Base-by-base conservation (phyloP, 2,797 vertebrate species). In the Allobates femoralis region DNA sequence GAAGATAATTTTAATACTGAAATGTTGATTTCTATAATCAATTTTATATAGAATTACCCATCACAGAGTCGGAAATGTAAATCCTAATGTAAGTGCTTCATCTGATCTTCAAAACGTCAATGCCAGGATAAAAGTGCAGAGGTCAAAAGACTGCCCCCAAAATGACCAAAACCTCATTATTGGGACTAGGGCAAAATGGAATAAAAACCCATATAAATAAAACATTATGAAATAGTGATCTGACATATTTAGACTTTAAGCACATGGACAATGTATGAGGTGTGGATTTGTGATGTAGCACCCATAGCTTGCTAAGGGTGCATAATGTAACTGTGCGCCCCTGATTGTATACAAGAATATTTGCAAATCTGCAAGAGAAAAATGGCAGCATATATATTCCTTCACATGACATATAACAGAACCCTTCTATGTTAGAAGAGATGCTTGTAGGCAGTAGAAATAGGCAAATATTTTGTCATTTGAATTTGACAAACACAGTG, bases 1-100 rank as follows among this genome's bases (percentile, higher is more conserved):
- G 79, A 74, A 66, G 60, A 81, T 82, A n/a, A 85, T 67, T 85
- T 88, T 84, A 55, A 75, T 67, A 46, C 46, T 84, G 80, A 87
- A 87, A 87, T 84, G 81, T 84, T 87, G 82, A 84, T 87, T 67
- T 84, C 51, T 23, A 26, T 81, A 85, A 88, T 85, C 56, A 85
- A 88, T 85, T 88, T 85, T 76, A 85, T 81, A 81, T 67, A 50
- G 50, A 64, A 81, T 76, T 66, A 84, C 19, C 69, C 30, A 81
- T 88, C 58, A 81, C 83, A 34, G 73, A 66, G 83, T 16, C n/a
- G 18, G 37, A n/a, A 62, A 55, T 55, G 37, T 79, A 73, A 87
- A 84, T 84, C 55, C 62, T 79, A 19, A 41, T 55, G n/a, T 41
- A 87, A 73, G 76, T 84, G 86, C 58, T 58, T 30, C 21, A 16